These are phyloP conservation scores for Listrodromus nycthemerus DNA, from an alignment of 2,888 invertebrate species.

Conservation along the genomic window DNA sequence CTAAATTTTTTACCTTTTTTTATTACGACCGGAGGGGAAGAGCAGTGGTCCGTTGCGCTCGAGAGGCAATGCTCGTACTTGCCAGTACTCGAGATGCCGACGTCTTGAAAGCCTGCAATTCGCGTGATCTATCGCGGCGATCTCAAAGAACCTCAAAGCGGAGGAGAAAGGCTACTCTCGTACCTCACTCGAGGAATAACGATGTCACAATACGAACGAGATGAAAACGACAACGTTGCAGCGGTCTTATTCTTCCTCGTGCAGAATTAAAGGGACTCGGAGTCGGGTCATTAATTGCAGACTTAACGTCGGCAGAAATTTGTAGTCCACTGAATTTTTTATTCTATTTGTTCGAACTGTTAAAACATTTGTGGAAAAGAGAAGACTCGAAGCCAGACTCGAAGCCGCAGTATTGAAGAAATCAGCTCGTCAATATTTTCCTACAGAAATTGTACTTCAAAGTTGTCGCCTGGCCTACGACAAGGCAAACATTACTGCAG, in stretches of 20 bases:
- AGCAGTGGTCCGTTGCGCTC: conserved; percentile 1
- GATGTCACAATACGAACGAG: conserved; percentile 8
- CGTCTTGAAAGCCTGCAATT: neutral
- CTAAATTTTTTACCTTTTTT: conserved; percentile 1
- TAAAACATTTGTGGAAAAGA: conserved; percentile 38
- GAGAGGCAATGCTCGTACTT: neutral
- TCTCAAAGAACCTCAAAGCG: conserved; percentile 31
- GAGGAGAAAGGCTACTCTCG: conserved; percentile 14
- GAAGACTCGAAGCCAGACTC: conserved; percentile 17
- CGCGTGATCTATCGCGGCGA: conserved; percentile 21
- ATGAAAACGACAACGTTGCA: conserved; percentile 10
- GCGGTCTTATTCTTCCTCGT: conserved; percentile 12
- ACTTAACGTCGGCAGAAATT: conserved; percentile 51
- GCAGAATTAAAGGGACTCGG: conserved; percentile 40
- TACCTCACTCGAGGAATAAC: conserved; percentile 3
- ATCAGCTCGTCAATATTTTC: conserved; percentile 43
- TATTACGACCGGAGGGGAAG: neutral
- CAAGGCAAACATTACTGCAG: conserved; percentile 32
- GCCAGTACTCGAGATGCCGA: conserved; percentile 24
- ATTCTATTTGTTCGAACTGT: conserved; percentile 46
- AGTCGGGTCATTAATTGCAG: conserved; percentile 49
- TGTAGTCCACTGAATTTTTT: conserved; percentile 53
- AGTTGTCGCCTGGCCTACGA: neutral
- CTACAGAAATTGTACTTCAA: conserved; percentile 37
- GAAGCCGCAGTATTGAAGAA: conserved; percentile 12